Percentiles rank a stretch among this genome's conserved stretches.
Evolutionary conservation across 64 coral and sea anemone species (phyloP).

Genomic region (Hydrozoanthus tunicans): DNA sequence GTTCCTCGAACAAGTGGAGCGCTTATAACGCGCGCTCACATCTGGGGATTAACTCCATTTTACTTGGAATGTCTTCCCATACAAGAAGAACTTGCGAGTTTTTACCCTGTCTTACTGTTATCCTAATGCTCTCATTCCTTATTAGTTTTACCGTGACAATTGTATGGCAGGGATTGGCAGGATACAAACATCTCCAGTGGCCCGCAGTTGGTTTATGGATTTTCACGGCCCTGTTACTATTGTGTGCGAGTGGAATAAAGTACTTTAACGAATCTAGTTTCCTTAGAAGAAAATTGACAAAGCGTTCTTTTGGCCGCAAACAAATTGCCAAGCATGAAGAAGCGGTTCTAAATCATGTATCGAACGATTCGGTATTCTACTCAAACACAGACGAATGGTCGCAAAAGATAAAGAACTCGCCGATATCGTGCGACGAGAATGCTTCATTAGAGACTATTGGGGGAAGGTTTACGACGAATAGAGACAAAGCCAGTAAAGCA

Average conservation of each 20-base stretch:
- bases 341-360: neutral
- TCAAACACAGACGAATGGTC: neutral
- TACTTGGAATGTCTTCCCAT: conserved; percentile 15
- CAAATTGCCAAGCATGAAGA: neutral
- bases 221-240: neutral
- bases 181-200: conserved; percentile 24
- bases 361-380: conserved; percentile 17
- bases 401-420: neutral
- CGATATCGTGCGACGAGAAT: neutral
- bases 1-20: conserved; percentile 28
- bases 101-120: conserved; percentile 35
- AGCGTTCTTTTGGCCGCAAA: neutral
- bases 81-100: conserved; percentile 28
- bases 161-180: conserved; percentile 39
- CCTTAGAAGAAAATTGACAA: conserved; percentile 18
- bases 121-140: conserved; percentile 33
- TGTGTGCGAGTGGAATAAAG: conserved; percentile 25
- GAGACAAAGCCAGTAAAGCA: neutral
- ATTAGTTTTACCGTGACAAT: conserved; percentile 32
- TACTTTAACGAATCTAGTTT: conserved; percentile 25
- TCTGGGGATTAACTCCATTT: conserved; percentile 23
- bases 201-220: conserved; percentile 25
- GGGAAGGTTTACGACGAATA: conserved; percentile 5
- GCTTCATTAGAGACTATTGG: neutral
- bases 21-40: neutral